Conservation (phyloP, 2,888 invertebrate genomes). For the Synergus gifuensis region DNA sequence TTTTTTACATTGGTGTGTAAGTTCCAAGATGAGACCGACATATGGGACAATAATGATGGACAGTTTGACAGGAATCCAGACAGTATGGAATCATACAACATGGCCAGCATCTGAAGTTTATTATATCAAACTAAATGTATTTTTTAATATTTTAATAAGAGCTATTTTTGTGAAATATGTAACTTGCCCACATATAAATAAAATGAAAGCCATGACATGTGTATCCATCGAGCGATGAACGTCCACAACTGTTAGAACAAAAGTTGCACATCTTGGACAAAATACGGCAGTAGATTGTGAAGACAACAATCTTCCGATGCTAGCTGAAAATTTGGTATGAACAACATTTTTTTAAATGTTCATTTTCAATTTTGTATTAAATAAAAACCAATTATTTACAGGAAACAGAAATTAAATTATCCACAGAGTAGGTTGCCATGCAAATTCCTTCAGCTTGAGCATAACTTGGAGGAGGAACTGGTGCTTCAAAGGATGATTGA, state of each 20-base stretch:
- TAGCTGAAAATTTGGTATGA: conserved; percentile 49
- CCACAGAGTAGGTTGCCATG: conserved; percentile 51
- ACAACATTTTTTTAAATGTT: background rate
- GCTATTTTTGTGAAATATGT: background rate
- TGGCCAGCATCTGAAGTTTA: conserved; percentile 71
- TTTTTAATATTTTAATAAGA: background rate
- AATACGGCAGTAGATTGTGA: conserved; percentile 56
- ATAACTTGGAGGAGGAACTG: conserved; percentile 58
- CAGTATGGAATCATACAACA: conserved; percentile 82
- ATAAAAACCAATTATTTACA: conserved; percentile 47
- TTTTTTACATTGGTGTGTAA: conserved; percentile 64
- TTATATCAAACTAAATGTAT: background rate
- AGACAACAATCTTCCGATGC: conserved; percentile 49
- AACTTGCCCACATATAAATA: conserved; percentile 50
- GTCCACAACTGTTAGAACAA: conserved; percentile 58
- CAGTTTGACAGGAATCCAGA: conserved; percentile 80
- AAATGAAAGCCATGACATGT: conserved; percentile 55
- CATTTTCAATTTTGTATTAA: background rate
- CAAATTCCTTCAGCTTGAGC: conserved; percentile 55
- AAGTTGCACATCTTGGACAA: conserved; percentile 59
- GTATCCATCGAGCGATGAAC: conserved; percentile 53
- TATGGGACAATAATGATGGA: conserved; percentile 81
- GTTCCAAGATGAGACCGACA: conserved; percentile 81
- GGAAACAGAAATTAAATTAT: conserved; percentile 52
- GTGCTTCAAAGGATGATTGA: conserved; percentile 51